Percentiles rank a stretch among this genome's conserved stretches.
Conservation (phyloP, 1,140 invertebrate species). For the Pteromalus puparum region DNA sequence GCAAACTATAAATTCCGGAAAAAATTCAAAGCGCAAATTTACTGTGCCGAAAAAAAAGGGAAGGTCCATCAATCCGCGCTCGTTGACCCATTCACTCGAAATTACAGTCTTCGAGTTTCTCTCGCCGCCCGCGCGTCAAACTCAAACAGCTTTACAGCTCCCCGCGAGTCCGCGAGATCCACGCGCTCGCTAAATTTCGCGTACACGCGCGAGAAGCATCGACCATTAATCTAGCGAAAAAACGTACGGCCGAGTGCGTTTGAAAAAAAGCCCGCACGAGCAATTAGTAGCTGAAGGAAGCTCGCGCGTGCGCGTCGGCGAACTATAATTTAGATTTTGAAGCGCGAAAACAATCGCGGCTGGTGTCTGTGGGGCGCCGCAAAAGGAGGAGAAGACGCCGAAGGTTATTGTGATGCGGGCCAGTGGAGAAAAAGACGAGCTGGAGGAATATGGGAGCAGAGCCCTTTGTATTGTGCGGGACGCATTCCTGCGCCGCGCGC, state of each 20-base stretch:
- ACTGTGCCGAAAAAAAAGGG: too few relatives aligned
- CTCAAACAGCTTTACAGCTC: conserved; percentile 14
- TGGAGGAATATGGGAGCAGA: not conserved
- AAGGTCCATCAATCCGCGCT: not conserved
- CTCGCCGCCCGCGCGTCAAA: not conserved
- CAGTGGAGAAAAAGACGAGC: not conserved
- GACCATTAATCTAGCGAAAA: too few relatives aligned
- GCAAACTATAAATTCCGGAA: too few relatives aligned
- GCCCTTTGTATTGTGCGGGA: not conserved
- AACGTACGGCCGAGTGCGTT: not conserved
- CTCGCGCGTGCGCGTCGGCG: conserved; percentile 21
- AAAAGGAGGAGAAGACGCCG: conserved; percentile 31
- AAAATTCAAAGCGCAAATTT: too few relatives aligned
- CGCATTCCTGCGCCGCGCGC: too few relatives aligned
- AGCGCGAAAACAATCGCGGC: conserved; percentile 3
- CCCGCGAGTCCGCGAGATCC: not conserved
- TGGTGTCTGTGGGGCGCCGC: not conserved
- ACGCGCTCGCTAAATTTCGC: conserved; percentile 2
- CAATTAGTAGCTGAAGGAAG: conserved; percentile 39
- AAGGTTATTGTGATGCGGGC: not conserved
- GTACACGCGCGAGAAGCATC: not conserved
- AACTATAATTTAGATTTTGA: conserved; percentile 46
- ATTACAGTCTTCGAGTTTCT: conserved; percentile 33
- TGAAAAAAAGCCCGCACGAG: not conserved
- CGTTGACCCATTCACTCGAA: conserved; percentile 13